Conservation (phyloP, 1,140 invertebrate genomes). For the Tetramorium alpestre region DNA sequence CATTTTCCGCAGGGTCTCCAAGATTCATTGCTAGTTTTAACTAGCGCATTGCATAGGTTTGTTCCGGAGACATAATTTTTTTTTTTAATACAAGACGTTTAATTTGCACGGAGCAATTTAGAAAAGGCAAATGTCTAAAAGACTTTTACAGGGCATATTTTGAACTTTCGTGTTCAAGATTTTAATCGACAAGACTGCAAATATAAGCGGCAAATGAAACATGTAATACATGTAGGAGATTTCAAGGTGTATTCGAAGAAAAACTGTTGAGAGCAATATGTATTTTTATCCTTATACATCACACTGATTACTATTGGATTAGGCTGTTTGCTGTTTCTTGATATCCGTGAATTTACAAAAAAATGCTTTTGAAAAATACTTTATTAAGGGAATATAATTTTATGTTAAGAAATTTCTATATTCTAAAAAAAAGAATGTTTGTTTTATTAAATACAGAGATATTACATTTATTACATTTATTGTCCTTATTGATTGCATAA, state of each 20-base stretch:
- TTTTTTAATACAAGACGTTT: conserved; percentile 36
- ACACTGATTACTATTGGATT: conserved; percentile 9
- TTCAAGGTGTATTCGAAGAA: not conserved
- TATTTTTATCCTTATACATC: conserved; percentile 12
- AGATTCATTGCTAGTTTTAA: conserved; percentile 86
- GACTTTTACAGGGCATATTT: conserved; percentile 6
- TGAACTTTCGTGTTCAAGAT: not conserved
- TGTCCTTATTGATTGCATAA: conserved; percentile 29
- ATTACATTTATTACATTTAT: conserved; percentile 46
- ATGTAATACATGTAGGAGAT: conserved; percentile 5
- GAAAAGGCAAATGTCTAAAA: conserved; percentile 42
- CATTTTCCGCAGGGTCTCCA: conserved; percentile 87
- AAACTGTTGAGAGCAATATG: conserved; percentile 36
- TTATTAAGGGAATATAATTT: conserved; percentile 6
- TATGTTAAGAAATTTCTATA: conserved; percentile 21
- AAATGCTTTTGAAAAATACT: not conserved
- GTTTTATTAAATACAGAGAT: conserved; percentile 49
- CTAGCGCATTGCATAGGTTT: conserved; percentile 86
- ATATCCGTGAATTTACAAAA: not conserved
- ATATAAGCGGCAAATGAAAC: not conserved
- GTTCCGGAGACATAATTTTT: conserved; percentile 84
- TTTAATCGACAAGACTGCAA: conserved; percentile 14
- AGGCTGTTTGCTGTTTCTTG: not conserved
- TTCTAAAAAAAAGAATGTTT: conserved; percentile 43
- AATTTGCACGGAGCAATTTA: conserved; percentile 8